Base-by-base conservation (phyloP, 2,797 vertebrate species). In the Schizopygopsis malacanthus region DNA sequence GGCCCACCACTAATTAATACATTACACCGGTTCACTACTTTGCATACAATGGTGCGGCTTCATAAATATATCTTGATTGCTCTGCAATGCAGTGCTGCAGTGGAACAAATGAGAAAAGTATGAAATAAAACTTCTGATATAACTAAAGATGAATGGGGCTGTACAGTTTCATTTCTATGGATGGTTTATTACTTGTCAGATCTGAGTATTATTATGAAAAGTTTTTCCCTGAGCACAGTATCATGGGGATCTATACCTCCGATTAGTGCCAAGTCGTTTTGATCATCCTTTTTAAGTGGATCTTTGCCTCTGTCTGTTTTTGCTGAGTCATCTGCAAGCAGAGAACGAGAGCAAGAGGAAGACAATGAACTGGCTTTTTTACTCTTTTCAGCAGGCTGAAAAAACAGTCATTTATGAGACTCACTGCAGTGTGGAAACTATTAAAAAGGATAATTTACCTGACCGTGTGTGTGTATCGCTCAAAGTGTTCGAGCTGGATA, bases 241-340 rank as follows among this genome's bases (percentile, higher is more conserved):
- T 90, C 88, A 89, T 54, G 79, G 70, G 63, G 69, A 88, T 85
- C 86, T 94, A 95, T 95, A 98, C 98, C 97, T 98, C 97, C 97
- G 88, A 99, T 98, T 87, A 99, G 93, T 50, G 96, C 97, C 39
- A 97, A 95, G 91, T 97, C 97, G 16, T 95, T 97, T 91, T 95
- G 95, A 89, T 96, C 94, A 72, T 94, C 94, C 59, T 95, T 95
- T 84, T 94, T 96, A 75, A 93, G 94, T 84, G 95, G 96, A 81
- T 96, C 96, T 86, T 95, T 95, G 73, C 96, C 97, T 94, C 90
- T 90, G 67, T 93, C 93, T 41, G 91, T 90, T 43, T 90, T 93
- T 52, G 87, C 88, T 22, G 92, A 91, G 89, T 95, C 93, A 93
- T 94, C 94, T 94, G 89, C 16, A 83, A 67, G 5, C 37, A 89